These are phyloP conservation scores for Microctonus hyperodae DNA, from an alignment of 2,888 invertebrate species.

Conservation along the genomic window DNA sequence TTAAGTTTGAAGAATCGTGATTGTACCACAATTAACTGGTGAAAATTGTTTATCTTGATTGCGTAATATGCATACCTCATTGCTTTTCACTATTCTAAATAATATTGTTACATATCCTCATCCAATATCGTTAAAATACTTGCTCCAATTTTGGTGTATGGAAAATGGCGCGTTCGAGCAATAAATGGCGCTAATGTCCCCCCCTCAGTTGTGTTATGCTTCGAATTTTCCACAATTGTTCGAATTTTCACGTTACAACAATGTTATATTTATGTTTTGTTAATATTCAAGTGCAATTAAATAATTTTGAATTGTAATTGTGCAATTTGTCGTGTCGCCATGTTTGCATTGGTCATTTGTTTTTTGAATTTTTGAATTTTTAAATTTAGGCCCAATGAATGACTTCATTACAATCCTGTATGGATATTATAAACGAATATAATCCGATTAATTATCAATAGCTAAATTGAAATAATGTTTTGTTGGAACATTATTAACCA, in stretches of 20 bases:
- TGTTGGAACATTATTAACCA: not conserved
- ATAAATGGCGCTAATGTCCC: conserved; percentile 63
- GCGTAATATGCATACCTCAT: not conserved
- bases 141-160: conserved; percentile 45
- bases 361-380: conserved; percentile 63
- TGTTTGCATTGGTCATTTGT: not conserved
- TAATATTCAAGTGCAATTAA: conserved; percentile 1
- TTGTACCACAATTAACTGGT: not conserved
- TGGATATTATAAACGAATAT: conserved; percentile 6
- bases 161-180: conserved; percentile 62
- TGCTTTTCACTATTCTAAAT: not conserved
- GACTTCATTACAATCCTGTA: conserved; percentile 29
- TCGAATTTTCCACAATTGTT: conserved; percentile 48
- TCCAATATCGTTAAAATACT: conserved; percentile 4
- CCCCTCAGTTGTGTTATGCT: conserved; percentile 41
- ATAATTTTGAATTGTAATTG: not conserved
- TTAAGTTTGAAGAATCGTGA: conserved; percentile 44
- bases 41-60: not conserved
- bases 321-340: not conserved
- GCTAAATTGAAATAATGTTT: not conserved
- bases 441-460: not conserved
- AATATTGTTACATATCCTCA: not conserved
- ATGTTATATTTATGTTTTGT: conserved; percentile 3
- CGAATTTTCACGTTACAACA: conserved; percentile 42
- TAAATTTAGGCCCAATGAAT: conserved; percentile 49